A percentile compares a stretch with the other conserved stretches of the same genome.
phyloP scores from a whole-genome alignment of 1,140 invertebrate species.

The Neotoxoptera formosana region DNA sequence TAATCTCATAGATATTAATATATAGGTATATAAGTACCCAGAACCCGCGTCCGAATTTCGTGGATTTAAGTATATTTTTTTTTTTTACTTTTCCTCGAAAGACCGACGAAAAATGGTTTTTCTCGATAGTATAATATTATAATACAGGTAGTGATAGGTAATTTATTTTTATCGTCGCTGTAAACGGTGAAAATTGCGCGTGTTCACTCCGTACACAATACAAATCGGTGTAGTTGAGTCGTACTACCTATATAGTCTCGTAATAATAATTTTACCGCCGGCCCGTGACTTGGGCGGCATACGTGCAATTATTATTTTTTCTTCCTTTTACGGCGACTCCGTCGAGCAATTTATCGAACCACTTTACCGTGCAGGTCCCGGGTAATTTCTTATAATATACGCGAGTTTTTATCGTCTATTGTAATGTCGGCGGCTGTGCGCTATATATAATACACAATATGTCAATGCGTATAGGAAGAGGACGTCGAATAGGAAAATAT shows the following conservation, averaged over 20 bases:
- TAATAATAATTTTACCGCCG: not conserved
- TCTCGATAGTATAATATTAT: not conserved
- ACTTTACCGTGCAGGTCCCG: conserved; percentile 1
- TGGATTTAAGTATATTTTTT: not conserved
- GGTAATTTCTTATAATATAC: not conserved
- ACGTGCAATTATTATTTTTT: conserved; percentile 27
- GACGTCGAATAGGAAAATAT: not conserved
- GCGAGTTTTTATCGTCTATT: conserved; percentile 21
- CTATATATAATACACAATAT: not conserved
- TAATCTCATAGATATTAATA: too few species aligned
- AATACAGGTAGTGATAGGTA: not conserved
- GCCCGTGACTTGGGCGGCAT: not conserved
- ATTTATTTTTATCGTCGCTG: not conserved
- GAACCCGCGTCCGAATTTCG: not conserved
- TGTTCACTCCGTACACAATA: not conserved
- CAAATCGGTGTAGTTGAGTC: not conserved
- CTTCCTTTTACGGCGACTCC: not conserved
- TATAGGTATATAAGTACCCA: too few species aligned
- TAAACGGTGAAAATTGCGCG: not conserved
- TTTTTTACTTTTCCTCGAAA: not conserved
- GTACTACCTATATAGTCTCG: not conserved
- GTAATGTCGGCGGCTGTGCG: not conserved
- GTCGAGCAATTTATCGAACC: not conserved
- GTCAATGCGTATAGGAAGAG: not conserved
- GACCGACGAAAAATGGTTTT: not conserved